Conservation (phyloP, 2,888 invertebrate species). For the Andrena marginata region DNA sequence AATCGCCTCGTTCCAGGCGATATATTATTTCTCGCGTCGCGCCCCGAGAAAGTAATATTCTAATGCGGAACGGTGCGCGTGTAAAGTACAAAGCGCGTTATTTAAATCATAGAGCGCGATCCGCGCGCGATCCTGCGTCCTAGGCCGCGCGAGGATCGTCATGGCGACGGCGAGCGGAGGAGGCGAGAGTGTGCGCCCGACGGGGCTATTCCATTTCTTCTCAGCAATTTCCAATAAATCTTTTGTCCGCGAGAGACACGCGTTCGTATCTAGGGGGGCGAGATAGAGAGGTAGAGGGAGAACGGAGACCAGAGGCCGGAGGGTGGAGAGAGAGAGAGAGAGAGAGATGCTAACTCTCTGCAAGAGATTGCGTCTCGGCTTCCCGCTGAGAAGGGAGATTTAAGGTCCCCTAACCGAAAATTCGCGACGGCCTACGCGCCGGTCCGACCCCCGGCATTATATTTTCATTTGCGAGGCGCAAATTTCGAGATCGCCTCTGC, state of each 20-base stretch:
- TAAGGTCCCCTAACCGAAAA: slow-evolving; percentile 78
- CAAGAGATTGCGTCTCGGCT: slow-evolving; percentile 82
- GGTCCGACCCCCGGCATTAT: slow-evolving; percentile 71
- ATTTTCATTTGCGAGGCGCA: slow-evolving; percentile 77
- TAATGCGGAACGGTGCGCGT: slow-evolving; percentile 55
- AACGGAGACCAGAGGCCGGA: neutral
- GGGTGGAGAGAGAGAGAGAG: slow-evolving; percentile 31
- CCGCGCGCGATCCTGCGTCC: slow-evolving; percentile 32
- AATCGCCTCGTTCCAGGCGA: slow-evolving; percentile 18
- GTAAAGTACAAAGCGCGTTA: slow-evolving; percentile 39
- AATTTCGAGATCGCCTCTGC: slow-evolving; percentile 65
- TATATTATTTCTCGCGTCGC: slow-evolving; percentile 44
- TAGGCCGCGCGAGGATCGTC: slow-evolving; percentile 46
- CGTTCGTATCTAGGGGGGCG: slow-evolving; percentile 69
- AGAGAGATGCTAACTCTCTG: slow-evolving; percentile 55
- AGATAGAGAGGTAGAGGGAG: slow-evolving; percentile 3
- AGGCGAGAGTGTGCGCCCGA: slow-evolving; percentile 42
- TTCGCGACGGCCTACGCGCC: slow-evolving; percentile 72
- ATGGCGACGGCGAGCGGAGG: slow-evolving; percentile 46
- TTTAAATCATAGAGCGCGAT: slow-evolving; percentile 61
- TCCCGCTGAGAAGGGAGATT: slow-evolving; percentile 82
- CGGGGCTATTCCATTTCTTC: slow-evolving; percentile 78
- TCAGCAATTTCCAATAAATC: slow-evolving; percentile 83
- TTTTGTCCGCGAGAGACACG: slow-evolving; percentile 80
- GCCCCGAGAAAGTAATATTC: slow-evolving; percentile 61